Conservation (phyloP, 2,888 invertebrate species). For the Elegia similella region DNA sequence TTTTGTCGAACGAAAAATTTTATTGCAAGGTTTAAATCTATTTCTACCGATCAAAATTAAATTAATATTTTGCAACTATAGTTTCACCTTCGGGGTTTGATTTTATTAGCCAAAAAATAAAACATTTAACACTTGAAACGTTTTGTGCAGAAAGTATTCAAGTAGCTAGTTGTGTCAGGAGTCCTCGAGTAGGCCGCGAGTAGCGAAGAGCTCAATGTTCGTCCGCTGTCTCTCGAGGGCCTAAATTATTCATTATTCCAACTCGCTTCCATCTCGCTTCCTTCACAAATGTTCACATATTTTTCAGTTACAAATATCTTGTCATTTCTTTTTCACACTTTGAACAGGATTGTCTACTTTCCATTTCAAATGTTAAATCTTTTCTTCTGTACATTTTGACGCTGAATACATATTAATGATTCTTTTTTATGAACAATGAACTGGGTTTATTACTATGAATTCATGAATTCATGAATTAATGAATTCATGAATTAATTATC, state of each 20-base stretch:
- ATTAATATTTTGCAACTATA: too few species aligned
- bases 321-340: constrained; percentile 20
- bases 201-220: constrained; percentile 29
- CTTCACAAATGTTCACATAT: constrained; percentile 26
- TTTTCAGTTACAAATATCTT: constrained; percentile 25
- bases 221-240: constrained; percentile 32
- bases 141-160: neutral
- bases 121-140: neutral
- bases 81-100: too few species aligned
- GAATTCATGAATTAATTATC: neutral
- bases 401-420: neutral
- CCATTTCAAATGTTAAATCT: constrained; percentile 13
- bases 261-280: constrained; percentile 30
- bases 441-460: neutral
- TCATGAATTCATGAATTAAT: neutral
- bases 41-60: too few species aligned
- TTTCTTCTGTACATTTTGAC: constrained; percentile 1
- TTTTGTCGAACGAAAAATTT: too few species aligned
- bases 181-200: constrained; percentile 21
- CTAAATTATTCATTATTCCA: constrained; percentile 44
- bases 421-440: neutral
- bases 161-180: constrained; percentile 2
- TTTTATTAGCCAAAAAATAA: constrained; percentile 18
- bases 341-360: constrained; percentile 14
- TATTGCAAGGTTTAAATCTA: too few species aligned